A percentile compares a stretch with the other conserved stretches of the same genome.
Evolutionary conservation across 2,888 invertebrate species (phyloP).

Genomic region (Ptilodon capucinus): DNA sequence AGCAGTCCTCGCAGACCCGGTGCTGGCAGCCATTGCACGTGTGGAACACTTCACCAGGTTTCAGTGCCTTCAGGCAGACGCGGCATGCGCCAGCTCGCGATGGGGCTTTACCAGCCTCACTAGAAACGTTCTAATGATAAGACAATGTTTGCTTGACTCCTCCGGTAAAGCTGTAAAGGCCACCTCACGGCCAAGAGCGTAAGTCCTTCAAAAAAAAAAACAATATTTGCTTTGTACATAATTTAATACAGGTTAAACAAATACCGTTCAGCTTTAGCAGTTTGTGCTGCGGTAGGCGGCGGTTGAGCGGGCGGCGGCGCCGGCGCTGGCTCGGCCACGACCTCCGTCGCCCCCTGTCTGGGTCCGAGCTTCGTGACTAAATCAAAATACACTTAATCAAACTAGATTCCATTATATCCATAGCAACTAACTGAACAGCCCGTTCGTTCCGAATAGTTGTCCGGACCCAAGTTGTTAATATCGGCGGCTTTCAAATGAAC

Average conservation of each 20-base stretch:
- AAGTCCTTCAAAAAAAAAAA: not conserved
- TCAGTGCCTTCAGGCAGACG: slow-evolving; percentile 94
- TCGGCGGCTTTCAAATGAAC: slow-evolving; percentile 23
- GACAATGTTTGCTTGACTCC: too few species aligned
- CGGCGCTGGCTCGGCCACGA: slow-evolving; percentile 73
- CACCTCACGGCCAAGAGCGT: too few species aligned
- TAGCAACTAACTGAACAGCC: slow-evolving; percentile 1
- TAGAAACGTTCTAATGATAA: slow-evolving; percentile 24
- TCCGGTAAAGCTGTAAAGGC: too few species aligned
- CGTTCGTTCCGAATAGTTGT: not conserved
- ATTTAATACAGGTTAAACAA: slow-evolving; percentile 1
- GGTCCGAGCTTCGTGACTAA: slow-evolving; percentile 88
- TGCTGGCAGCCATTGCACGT: slow-evolving; percentile 95
- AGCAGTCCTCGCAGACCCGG: slow-evolving; percentile 96
- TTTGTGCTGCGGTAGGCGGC: slow-evolving; percentile 56
- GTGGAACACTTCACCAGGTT: slow-evolving; percentile 93
- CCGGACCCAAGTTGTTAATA: slow-evolving; percentile 10
- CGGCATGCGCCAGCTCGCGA: slow-evolving; percentile 89
- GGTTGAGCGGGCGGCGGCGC: slow-evolving; percentile 70
- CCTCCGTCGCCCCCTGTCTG: slow-evolving; percentile 76
- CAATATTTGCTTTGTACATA: not conserved
- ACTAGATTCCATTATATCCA: slow-evolving; percentile 13
- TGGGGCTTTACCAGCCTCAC: slow-evolving; percentile 88
- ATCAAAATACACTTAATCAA: slow-evolving; percentile 25
- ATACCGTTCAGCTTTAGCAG: slow-evolving; percentile 77